Evolutionary conservation across 2,113 vertebrate species (phyloP).

Genomic region (Oenanthe oenanthe): DNA sequence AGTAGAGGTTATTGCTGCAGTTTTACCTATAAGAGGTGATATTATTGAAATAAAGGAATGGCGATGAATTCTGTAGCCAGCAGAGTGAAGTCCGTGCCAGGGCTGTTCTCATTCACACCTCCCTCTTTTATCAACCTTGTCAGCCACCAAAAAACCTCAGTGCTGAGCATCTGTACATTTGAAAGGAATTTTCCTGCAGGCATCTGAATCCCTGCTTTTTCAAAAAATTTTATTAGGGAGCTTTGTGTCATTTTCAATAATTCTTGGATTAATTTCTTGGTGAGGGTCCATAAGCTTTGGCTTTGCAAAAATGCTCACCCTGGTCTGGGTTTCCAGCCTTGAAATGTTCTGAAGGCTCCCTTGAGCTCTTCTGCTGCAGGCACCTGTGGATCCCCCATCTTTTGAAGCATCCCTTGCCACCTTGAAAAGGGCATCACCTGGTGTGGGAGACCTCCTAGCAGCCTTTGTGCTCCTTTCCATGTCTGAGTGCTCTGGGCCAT

Average conservation of each 20-base stretch:
- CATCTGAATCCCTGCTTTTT: not conserved
- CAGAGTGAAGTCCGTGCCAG: not conserved
- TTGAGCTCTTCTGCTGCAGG: not conserved
- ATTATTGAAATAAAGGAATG: conserved; percentile 49
- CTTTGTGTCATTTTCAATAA: not conserved
- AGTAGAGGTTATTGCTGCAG: conserved; percentile 65
- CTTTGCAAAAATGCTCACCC: not conserved
- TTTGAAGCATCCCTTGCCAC: not conserved
- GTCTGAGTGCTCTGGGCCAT: not conserved
- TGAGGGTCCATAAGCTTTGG: not conserved
- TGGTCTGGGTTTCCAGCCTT: not conserved
- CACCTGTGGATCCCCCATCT: not conserved
- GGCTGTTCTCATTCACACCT: conserved; percentile 31
- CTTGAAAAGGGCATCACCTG: not conserved
- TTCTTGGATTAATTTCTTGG: not conserved
- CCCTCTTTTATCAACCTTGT: not conserved
- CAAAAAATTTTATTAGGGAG: not conserved
- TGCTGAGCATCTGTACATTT: not conserved
- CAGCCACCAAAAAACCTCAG: not conserved
- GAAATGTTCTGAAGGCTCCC: not conserved
- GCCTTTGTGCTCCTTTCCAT: not conserved
- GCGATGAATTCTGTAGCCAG: not conserved
- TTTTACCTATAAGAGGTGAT: conserved; percentile 69
- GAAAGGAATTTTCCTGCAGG: conserved; percentile 5
- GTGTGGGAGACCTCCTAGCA: not conserved